Conservation (phyloP, 1,140 invertebrate genomes). For the Epicauta chinensis region DNA sequence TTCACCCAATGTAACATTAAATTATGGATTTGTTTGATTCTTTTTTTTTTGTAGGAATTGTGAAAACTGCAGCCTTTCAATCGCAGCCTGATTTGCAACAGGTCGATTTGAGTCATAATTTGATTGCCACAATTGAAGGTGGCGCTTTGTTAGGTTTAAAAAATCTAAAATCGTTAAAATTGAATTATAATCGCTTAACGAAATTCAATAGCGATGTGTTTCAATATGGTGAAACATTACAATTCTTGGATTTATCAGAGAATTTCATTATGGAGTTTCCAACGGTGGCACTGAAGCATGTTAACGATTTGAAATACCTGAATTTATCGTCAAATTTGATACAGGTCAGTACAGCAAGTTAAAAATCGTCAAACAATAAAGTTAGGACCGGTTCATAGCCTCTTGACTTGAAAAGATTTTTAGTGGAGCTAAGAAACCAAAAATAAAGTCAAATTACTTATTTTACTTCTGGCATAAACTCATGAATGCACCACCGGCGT, state of each 20-base stretch:
- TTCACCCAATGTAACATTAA: too few species aligned
- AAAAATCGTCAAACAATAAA: too few species aligned
- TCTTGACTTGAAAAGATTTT: too few species aligned
- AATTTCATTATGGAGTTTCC: constrained; percentile 82
- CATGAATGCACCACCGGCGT: too few species aligned
- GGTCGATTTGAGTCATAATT: constrained; percentile 72
- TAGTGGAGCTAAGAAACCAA: too few species aligned
- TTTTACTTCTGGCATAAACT: too few species aligned
- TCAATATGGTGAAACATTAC: constrained; percentile 64
- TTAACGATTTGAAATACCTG: constrained; percentile 61
- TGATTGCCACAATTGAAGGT: constrained; percentile 65
- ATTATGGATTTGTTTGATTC: neutral
- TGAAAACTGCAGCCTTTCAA: constrained; percentile 59
- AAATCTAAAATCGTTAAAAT: constrained; percentile 59
- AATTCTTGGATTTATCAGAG: constrained; percentile 73
- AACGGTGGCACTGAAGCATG: constrained; percentile 61
- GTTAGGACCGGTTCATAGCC: too few species aligned
- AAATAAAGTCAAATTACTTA: too few species aligned
- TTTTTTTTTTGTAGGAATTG: constrained; percentile 48
- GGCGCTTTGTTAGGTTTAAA: constrained; percentile 62
- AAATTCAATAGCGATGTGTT: constrained; percentile 78
- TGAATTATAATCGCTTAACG: constrained; percentile 67
- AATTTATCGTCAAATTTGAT: constrained; percentile 81
- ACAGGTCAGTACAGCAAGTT: constrained; percentile 53
- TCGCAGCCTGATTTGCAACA: constrained; percentile 59